Evolutionary conservation across 2,113 vertebrate genomes (phyloP), one percentile per base, ranked within the genome.

Genomic region (Pelobates fuscus): DNA sequence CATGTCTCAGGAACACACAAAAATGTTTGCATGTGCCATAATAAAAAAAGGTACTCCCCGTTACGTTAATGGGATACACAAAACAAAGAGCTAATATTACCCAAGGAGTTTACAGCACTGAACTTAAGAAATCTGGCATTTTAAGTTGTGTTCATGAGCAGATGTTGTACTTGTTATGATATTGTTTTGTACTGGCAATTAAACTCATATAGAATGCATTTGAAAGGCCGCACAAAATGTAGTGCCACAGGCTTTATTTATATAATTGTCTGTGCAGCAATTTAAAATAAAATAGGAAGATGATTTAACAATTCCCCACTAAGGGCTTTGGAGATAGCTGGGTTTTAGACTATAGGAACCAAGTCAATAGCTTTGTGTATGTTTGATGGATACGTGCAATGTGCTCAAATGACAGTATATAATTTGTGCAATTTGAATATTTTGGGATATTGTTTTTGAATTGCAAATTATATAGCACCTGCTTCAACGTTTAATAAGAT

Each of bases 71-170:
- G 46, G 2, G 14, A 76, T n/a, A n/a, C 41, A 15, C 67, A 57
- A 46, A 37, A 4, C 55, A 37, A 70, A 80, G 76, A 24, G 43
- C 46, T 78, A 72, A 71, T 59, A 27, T 32, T n/a, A 27, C 24
- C 64, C 20, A 41, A 66, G 24, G 15, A 59, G 55, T 74, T 81
- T 43, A 49, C 43, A 24, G 63, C 17, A 49, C 30, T 75, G 57
- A 74, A 70, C 24, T 14, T 58, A 46, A 58, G 7, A 67, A 78
- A 12, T 68, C 46, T 59, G 17, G 32, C 1, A 8, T 69, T 76
- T 66, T 69, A n/a, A 70, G 57, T 80, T 32, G 24, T 49, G 49
- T 44, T 78, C 76, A 64, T 52, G 46, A 77, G 52, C 18, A 76
- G 11, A 8, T 71, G 61, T 78, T 79, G 68, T 23, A 1, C 12